phyloP scores from a whole-genome alignment of 2,113 vertebrate genomes.

The Pavo muticus region DNA sequence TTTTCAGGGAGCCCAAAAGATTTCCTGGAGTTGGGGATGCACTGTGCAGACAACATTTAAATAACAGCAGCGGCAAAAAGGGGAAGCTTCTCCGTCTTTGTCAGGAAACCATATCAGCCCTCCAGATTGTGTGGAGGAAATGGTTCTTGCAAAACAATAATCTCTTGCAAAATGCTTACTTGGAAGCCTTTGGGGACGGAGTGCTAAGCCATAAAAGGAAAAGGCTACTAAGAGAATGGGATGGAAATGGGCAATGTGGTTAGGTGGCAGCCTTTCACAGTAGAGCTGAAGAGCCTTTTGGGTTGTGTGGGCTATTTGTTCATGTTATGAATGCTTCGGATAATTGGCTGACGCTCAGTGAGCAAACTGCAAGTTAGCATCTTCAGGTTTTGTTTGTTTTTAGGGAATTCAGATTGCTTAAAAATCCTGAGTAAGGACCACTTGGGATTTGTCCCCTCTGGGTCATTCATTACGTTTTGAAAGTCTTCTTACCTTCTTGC shows the following conservation, averaged over 20 bases:
- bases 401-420: not conserved
- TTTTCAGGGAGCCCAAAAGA: not conserved
- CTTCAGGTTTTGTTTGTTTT: not conserved
- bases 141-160: not conserved
- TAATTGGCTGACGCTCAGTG: not conserved
- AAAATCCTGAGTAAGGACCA: not conserved
- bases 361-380: not conserved
- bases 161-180: not conserved
- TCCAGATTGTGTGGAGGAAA: not conserved
- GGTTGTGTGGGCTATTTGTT: not conserved
- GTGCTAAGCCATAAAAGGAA: not conserved
- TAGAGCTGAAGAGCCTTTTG: not conserved
- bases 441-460: not conserved
- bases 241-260: not conserved
- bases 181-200: not conserved
- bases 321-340: not conserved
- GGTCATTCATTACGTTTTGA: not conserved
- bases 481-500: not conserved
- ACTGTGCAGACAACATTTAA: not conserved
- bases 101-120: not conserved
- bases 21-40: not conserved
- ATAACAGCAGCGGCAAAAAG: not conserved
- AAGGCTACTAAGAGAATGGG: not conserved
- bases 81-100: not conserved
- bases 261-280: not conserved